Percentiles rank a stretch among this genome's conserved stretches.
Conservation (phyloP, 2,113 vertebrate genomes). For the Procapra przewalskii region DNA sequence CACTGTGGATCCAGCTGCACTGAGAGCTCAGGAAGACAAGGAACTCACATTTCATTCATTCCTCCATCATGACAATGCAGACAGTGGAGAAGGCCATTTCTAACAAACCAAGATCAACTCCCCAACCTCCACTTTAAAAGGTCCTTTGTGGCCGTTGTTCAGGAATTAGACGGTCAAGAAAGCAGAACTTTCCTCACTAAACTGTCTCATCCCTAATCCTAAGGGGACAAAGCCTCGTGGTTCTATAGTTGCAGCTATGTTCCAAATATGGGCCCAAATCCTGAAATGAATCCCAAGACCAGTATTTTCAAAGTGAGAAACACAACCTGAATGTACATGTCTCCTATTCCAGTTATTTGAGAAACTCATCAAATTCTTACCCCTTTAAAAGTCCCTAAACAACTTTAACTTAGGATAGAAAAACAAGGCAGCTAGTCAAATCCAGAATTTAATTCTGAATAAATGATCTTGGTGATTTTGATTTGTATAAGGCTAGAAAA, state of each 20-base stretch:
- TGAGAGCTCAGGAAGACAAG: neutral
- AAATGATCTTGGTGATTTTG: neutral
- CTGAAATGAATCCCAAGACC: neutral
- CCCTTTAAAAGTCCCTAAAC: slow-evolving; percentile 38
- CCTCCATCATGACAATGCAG: neutral
- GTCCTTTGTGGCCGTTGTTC: neutral
- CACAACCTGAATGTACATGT: neutral
- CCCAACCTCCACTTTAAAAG: neutral
- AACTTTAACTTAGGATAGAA: slow-evolving; percentile 51
- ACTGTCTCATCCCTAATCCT: neutral
- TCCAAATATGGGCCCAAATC: neutral
- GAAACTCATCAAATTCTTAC: slow-evolving; percentile 60
- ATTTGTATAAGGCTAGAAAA: slow-evolving; percentile 15
- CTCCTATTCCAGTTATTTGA: slow-evolving; percentile 51
- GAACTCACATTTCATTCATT: neutral
- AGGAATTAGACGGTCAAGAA: neutral
- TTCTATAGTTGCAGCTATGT: neutral
- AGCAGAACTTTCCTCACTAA: neutral
- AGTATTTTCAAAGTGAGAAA: slow-evolving; percentile 44
- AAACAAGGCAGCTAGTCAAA: slow-evolving; percentile 30
- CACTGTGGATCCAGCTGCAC: neutral
- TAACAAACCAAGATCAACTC: neutral
- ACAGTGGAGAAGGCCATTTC: neutral
- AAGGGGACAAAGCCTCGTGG: neutral
- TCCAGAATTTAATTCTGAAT: slow-evolving; percentile 29